These are phyloP conservation scores for Poeciliopsis retropinna DNA, from an alignment of 2,113 vertebrate genomes.

Conservation along the genomic window DNA sequence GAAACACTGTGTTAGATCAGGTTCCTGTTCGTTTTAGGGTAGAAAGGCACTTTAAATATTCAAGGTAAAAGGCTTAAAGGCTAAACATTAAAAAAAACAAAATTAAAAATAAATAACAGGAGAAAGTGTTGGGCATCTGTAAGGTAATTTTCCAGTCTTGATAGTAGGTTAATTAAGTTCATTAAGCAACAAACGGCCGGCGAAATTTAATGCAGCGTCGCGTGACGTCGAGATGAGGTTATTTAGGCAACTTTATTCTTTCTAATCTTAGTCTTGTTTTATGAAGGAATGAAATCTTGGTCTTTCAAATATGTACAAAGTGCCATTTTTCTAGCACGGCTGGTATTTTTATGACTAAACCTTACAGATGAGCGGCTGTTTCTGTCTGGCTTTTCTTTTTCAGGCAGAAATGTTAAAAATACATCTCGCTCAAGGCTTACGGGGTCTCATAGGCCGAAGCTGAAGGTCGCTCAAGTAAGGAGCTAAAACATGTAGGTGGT, in stretches of 20 bases:
- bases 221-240: not conserved
- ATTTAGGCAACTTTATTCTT: not conserved
- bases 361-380: not conserved
- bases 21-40: too few species aligned
- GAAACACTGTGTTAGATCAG: too few species aligned
- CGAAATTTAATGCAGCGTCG: not conserved
- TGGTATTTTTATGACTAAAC: not conserved
- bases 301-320: not conserved
- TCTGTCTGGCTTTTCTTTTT: not conserved
- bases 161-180: not conserved
- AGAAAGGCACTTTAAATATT: too few species aligned
- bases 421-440: not conserved
- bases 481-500: constrained; percentile 13
- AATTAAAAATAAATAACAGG: too few species aligned
- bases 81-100: too few species aligned
- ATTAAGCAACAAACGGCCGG: not conserved
- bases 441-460: not conserved
- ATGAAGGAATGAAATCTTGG: not conserved
- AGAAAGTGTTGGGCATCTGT: too few species aligned
- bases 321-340: not conserved
- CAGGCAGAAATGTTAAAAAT: constrained; percentile 11
- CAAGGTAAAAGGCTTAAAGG: too few species aligned
- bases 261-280: not conserved
- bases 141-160: too few species aligned
- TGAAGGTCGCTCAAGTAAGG: constrained; percentile 5